Evolutionary conservation across 2,888 invertebrate genomes (phyloP).

Genomic region (Schizotus pectinicornis): DNA sequence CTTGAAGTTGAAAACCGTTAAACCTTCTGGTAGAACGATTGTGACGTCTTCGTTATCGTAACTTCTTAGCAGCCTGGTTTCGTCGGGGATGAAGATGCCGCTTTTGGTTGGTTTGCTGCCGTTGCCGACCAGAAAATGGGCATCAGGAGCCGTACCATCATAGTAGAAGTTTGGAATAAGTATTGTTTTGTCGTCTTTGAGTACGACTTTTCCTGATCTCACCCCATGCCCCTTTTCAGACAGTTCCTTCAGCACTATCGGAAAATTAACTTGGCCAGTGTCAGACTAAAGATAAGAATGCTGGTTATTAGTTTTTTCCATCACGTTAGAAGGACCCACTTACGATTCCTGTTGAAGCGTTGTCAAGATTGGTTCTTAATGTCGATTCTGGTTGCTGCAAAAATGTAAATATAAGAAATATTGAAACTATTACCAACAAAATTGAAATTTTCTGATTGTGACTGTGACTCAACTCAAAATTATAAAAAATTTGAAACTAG

Average conservation of each 20-base stretch:
- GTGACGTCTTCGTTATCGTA: conserved; percentile 30
- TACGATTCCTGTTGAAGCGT: too few relatives aligned
- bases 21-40: conserved; percentile 28
- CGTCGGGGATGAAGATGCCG: conserved; percentile 28
- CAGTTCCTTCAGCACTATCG: neutral
- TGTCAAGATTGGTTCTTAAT: too few relatives aligned
- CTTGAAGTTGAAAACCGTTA: conserved; percentile 34
- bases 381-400: too few relatives aligned
- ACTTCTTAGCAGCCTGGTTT: conserved; percentile 15
- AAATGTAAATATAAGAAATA: too few relatives aligned
- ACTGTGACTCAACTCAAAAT: too few relatives aligned
- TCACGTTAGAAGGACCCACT: too few relatives aligned
- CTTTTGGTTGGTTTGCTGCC: conserved; percentile 25
- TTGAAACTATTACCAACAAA: too few relatives aligned
- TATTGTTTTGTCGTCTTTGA: conserved; percentile 31
- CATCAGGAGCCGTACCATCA: conserved; percentile 37
- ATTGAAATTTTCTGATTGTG: too few relatives aligned
- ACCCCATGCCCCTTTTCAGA: conserved; percentile 28
- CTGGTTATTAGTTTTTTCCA: too few relatives aligned
- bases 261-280: too few relatives aligned
- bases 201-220: conserved; percentile 35
- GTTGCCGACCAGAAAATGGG: conserved; percentile 37
- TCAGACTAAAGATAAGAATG: too few relatives aligned
- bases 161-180: conserved; percentile 34
- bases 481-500: too few relatives aligned